phyloP scores from a whole-genome alignment of 2,113 vertebrate genomes.

The Hemichromis elongatus region DNA sequence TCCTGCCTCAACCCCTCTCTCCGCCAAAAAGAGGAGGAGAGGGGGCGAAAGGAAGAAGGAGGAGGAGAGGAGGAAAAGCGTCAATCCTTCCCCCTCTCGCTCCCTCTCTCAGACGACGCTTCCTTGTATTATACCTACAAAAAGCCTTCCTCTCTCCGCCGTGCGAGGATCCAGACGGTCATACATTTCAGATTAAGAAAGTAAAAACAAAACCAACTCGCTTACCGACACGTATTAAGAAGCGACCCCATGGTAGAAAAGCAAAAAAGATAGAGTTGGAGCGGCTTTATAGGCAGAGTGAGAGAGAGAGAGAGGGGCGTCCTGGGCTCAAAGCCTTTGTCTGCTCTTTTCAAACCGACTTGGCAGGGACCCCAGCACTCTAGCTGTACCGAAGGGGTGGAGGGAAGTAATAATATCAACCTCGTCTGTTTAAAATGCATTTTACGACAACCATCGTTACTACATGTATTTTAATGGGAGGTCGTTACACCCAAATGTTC shows the following conservation, averaged over 20 bases:
- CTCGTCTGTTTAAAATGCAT: not conserved
- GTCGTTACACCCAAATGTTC: accelerated
- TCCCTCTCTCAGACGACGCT: slow-evolving; percentile 72
- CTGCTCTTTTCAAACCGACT: slow-evolving; percentile 86
- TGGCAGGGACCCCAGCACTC: slow-evolving; percentile 73
- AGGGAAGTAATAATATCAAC: not conserved
- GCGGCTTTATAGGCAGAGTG: slow-evolving; percentile 47
- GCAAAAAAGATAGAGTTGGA: slow-evolving; percentile 32
- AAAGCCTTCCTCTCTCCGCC: slow-evolving; percentile 67
- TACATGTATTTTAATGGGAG: accelerated
- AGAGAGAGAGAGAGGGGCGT: slow-evolving; percentile 72
- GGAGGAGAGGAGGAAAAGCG: slow-evolving; percentile 65
- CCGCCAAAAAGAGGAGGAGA: slow-evolving; percentile 62
- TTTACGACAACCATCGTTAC: accelerated
- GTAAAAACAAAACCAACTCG: slow-evolving; percentile 38
- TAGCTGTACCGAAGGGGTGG: slow-evolving; percentile 48
- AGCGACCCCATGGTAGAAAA: slow-evolving; percentile 45
- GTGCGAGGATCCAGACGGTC: slow-evolving; percentile 77
- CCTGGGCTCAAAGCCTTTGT: slow-evolving; percentile 81
- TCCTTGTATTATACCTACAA: slow-evolving; percentile 63
- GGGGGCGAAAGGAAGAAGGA: slow-evolving; percentile 58
- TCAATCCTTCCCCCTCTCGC: slow-evolving; percentile 60
- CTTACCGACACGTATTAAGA: slow-evolving; percentile 6
- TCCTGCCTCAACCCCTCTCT: slow-evolving; percentile 57
- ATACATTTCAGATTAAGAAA: slow-evolving; percentile 71